Conservation (phyloP, 2,113 vertebrate species). For the Cheilinus undulatus region DNA sequence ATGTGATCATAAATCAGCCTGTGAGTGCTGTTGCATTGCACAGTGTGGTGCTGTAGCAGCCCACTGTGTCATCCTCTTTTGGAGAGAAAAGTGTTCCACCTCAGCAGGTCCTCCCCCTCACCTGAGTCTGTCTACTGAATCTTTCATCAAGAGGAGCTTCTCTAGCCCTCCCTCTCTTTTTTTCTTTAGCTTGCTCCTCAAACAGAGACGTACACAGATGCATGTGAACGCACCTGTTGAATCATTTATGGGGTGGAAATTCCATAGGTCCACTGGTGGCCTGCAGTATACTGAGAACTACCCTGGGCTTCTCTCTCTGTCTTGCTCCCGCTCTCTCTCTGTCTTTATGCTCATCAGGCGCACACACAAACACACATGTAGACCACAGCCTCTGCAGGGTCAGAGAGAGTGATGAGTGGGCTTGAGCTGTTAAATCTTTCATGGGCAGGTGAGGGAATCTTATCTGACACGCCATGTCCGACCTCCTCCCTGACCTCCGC, state of each 20-base stretch:
- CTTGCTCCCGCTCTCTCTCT: neutral
- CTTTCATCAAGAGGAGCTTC: constrained; percentile 76
- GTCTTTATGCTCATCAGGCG: constrained; percentile 5
- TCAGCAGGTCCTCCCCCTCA: constrained; percentile 76
- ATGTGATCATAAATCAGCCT: constrained; percentile 71
- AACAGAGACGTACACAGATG: neutral
- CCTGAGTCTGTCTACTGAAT: constrained; percentile 80
- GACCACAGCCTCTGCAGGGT: constrained; percentile 58
- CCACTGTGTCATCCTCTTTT: constrained; percentile 73
- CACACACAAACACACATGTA: constrained; percentile 45
- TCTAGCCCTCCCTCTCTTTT: constrained; percentile 21
- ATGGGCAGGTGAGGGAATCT: constrained; percentile 79
- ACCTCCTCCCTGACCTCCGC: constrained; percentile 70
- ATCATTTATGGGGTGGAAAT: constrained; percentile 75
- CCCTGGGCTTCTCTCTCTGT: constrained; percentile 28
- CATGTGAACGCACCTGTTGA: constrained; percentile 67
- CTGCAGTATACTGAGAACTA: constrained; percentile 55
- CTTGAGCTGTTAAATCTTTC: constrained; percentile 78
- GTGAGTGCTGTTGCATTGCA: constrained; percentile 61
- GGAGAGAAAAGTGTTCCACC: constrained; percentile 78
- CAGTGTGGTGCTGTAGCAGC: constrained; percentile 68
- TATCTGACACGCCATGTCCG: constrained; percentile 74
- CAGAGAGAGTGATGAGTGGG: constrained; percentile 75
- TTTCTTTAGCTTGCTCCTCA: neutral
- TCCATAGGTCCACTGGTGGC: constrained; percentile 73